Percentiles rank a stretch among this genome's conserved stretches.
phyloP scores from a whole-genome alignment of 2,113 vertebrate species.

The Perca flavescens region DNA sequence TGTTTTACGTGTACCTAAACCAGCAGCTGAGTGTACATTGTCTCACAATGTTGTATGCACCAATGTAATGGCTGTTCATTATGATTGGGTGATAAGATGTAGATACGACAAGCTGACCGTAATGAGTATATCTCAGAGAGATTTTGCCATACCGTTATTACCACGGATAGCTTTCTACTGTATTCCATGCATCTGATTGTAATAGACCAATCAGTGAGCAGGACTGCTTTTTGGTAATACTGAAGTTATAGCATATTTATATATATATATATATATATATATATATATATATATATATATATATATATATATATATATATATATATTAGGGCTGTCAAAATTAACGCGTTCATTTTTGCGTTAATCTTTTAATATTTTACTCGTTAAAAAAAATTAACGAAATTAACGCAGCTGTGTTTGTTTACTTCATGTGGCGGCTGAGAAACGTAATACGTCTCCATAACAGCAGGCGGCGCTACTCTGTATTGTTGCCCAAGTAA shows the following conservation, averaged over 20 bases:
- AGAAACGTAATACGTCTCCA: too few species aligned
- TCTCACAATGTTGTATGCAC: neutral
- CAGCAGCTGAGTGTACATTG: neutral
- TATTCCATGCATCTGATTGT: constrained; percentile 15
- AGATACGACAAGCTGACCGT: neutral
- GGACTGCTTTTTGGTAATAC: constrained; percentile 5
- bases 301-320: neutral
- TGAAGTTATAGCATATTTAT: constrained; percentile 16
- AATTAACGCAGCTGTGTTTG: too few species aligned
- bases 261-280: neutral
- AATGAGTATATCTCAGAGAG: neutral
- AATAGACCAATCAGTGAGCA: constrained; percentile 16
- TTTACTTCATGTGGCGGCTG: too few species aligned
- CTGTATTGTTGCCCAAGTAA: too few species aligned
- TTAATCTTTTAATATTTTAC: too few species aligned
- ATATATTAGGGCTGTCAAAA: too few species aligned
- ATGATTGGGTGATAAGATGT: neutral
- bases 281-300: too few species aligned
- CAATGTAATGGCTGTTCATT: neutral
- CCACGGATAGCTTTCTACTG: neutral
- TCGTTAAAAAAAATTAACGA: too few species aligned
- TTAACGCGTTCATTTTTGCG: too few species aligned
- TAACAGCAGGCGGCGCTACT: too few species aligned
- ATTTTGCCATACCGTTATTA: neutral
- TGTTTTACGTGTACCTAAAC: neutral